A percentile compares a stretch with the other conserved stretches of the same genome.
Evolutionary conservation across 64 coral and sea anemone species (phyloP).

Genomic region (Pocillopora damicornis): DNA sequence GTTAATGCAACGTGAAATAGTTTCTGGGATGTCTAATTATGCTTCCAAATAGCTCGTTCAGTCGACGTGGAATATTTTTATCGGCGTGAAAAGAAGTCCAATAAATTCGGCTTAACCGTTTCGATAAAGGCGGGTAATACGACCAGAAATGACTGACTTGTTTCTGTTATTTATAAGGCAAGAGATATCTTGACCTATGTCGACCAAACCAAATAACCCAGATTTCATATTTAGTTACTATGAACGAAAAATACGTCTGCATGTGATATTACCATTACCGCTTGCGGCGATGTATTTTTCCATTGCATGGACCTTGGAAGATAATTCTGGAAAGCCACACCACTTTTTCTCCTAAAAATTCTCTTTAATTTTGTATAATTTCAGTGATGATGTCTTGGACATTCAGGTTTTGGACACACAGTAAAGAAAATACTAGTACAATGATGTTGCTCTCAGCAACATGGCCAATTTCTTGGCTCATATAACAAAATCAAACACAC

Average conservation of each 20-base stretch:
- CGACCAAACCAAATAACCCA: constrained; percentile 40
- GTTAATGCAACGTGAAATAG: not conserved
- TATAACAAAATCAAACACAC: not conserved
- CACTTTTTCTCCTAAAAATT: not conserved
- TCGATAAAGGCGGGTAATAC: constrained; percentile 13
- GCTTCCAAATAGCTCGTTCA: not conserved
- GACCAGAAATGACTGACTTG: constrained; percentile 32
- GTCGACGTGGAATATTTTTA: constrained; percentile 17
- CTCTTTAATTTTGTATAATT: constrained; percentile 46
- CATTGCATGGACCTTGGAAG: not conserved
- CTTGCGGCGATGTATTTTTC: not conserved
- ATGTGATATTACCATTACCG: not conserved
- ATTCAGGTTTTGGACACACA: constrained; percentile 20
- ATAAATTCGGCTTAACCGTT: not conserved
- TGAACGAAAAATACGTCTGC: not conserved
- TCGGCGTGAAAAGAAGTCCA: not conserved
- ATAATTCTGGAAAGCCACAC: not conserved
- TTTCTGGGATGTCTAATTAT: not conserved
- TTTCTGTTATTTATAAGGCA: constrained; percentile 41
- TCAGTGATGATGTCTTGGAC: constrained; percentile 30
- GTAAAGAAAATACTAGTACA: not conserved
- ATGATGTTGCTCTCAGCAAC: constrained; percentile 39
- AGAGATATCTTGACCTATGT: constrained; percentile 44
- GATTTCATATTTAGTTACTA: constrained; percentile 28
- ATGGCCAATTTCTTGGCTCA: not conserved